Evolutionary conservation across 2,888 invertebrate genomes (phyloP).

Genomic region (Galerucella calmariensis): DNA sequence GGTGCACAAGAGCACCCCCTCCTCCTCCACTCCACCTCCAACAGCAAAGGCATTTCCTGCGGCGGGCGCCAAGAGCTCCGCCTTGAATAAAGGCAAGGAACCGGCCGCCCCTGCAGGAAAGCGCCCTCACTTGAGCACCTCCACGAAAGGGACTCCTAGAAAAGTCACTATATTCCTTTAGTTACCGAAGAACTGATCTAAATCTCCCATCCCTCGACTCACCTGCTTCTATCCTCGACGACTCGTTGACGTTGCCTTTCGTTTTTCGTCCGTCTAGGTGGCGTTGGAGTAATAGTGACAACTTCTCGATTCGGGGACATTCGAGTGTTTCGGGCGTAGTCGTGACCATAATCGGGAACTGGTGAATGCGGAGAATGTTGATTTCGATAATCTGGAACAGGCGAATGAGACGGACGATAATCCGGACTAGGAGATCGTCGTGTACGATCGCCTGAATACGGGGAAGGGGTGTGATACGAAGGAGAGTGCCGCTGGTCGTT

Average conservation of each 20-base stretch:
- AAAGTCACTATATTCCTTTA: no score
- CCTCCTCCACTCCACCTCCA: no score
- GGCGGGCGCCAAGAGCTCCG: no score
- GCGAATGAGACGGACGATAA: conserved; percentile 50
- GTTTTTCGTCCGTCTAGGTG: conserved; percentile 75
- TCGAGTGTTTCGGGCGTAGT: conserved; percentile 47
- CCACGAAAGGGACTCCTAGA: no score
- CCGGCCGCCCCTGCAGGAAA: no score
- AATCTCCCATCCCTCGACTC: conserved; percentile 44
- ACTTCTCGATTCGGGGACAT: conserved; percentile 52
- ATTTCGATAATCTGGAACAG: conserved; percentile 48
- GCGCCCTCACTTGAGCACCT: no score
- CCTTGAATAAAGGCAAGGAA: no score
- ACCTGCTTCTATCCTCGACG: conserved; percentile 62
- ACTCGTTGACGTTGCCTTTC: conserved; percentile 60
- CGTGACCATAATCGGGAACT: conserved; percentile 49
- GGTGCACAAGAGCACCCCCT: no score
- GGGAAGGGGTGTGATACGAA: conserved; percentile 43
- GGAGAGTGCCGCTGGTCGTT: conserved; percentile 48
- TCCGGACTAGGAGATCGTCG: conserved; percentile 53
- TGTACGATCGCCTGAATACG: conserved; percentile 41
- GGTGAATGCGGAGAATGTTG: conserved; percentile 51
- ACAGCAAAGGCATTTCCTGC: no score
- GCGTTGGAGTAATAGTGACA: conserved; percentile 68
- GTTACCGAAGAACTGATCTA: no score